Evolutionary conservation across 2,113 vertebrate species (phyloP), one percentile per base, ranked within the genome.

Genomic region (Gila orcuttii): DNA sequence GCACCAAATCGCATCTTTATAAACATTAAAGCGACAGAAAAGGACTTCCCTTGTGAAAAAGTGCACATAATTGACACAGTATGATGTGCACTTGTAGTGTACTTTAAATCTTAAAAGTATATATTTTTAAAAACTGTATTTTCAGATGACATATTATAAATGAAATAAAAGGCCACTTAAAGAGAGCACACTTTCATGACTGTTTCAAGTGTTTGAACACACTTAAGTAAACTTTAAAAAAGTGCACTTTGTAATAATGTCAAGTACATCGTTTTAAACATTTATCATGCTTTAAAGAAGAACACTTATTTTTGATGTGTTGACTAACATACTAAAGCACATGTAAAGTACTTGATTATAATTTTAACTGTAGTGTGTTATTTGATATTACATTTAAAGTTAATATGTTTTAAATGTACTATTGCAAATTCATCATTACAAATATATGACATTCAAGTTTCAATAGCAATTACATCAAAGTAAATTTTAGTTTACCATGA

Each of bases 1-100:
- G 68, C 9, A 0, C 55, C 68, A 59, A 83, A 83, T 73, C 7
- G 6, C 47, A 57, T 52, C 21, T 71, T 55, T 83, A 82, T 68
- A 57, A 57, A 42, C 68, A 71, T 82, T 55, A 71, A 68, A 71
- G 1, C 2, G 19, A 23, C 80, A 68, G 47, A 71, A 71, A 55
- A 82, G 31, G 3, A 36, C 73, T 75, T 23, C 11, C 21, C 15
- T 12, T n/a, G 21, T 28, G n/a, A 57, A 55, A 13, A 78, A 36
- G 7, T 55, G 13, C 17, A 21, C 15, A 23, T 78, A 5, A 21
- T 33, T 11, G 4, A 39, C 36, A 39, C 36, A 39, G 5, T 47
- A 71, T 36, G 33, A 71, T 23, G 42, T n/a, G 21, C 39, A n/a
- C 10, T 42, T 73, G 69, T 73, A 73, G 17, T 73, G 10, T 74